Evolutionary conservation across 1,140 invertebrate species (phyloP), one percentile per base, ranked within the genome.

Genomic region (Spodoptera frugiperda): DNA sequence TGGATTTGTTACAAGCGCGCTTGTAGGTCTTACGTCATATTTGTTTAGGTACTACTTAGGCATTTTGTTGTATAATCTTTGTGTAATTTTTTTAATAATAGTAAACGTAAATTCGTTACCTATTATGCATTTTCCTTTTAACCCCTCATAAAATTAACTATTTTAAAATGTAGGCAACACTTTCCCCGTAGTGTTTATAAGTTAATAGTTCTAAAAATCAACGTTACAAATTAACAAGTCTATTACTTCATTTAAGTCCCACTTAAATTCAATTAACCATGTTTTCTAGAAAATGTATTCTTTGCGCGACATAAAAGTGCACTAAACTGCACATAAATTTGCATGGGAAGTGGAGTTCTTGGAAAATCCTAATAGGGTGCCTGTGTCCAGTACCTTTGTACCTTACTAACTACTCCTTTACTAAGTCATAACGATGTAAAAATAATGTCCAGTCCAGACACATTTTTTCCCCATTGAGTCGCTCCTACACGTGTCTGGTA

Each of bases 371-470:
- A 65, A 65, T 39, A 33, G n/a, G 14, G n/a, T 33, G 25, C 25
- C n/a, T 3, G 25, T 30, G 5, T 2, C 2, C 33, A 39, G 6
- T 39, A 8, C 33, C 6, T 39, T 1, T 6, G 6, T 1, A 39
- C 4, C 25, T n/a, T 11, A 12, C 55, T 15, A 30, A 39, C 51
- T 6, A 25, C 5, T 3, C 5, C 6, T 51, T 55, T 44, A 57
- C 14, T 2, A 14, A n/a, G n/a, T n/a, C n/a, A 0, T 3, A 30
- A 39, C 9, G 15, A 10, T 33, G 14, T 39, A 25, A 53, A 25
- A 70, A 19, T 70, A 70, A 51, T 46, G 19, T 48, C 44, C 61
- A 54, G 19, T 70, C 39, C 55, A 77, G 44, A 61, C 30, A 21
- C 21, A 57, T 59, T 33, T 68, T 54, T 65, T 65, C 19, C 19